A percentile compares a stretch with the other conserved stretches of the same genome.
Conservation (phyloP, 2,797 vertebrate species). For the Myotis myotis region DNA sequence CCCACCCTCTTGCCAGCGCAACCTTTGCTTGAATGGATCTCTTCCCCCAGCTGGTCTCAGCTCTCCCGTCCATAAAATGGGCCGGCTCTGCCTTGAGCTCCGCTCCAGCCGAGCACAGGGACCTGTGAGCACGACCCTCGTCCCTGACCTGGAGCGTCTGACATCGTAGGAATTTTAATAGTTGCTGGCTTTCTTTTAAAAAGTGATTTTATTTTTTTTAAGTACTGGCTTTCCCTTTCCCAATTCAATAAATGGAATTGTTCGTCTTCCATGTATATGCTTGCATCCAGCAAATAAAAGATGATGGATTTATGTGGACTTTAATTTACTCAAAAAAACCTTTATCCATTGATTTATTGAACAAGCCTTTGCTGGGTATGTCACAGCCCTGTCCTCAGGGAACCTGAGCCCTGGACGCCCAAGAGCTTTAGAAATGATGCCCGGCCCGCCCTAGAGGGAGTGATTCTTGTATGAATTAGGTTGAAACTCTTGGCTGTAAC, state of each 20-base stretch:
- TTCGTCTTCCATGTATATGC: not conserved
- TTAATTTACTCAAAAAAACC: not conserved
- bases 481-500: not conserved
- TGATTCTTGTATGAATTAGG: not conserved
- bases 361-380: not conserved
- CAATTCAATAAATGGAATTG: not conserved
- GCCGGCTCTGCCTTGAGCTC: not conserved
- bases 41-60: not conserved
- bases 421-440: not conserved
- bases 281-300: conserved; percentile 8
- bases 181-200: not conserved
- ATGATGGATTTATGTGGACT: not conserved
- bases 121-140: rapidly evolving
- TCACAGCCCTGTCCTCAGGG: rapidly evolving
- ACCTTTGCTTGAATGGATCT: not conserved
- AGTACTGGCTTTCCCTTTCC: conserved; percentile 1
- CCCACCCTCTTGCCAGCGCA: too few relatives aligned
- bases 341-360: not conserved
- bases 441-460: rapidly evolving
- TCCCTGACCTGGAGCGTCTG: not conserved
- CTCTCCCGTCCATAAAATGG: not conserved
- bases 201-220: not conserved
- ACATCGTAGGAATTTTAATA: not conserved
- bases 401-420: not conserved
- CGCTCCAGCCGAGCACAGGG: not conserved